Evolutionary conservation across 2,888 invertebrate genomes (phyloP).

Genomic region (Helobdella robusta): DNA sequence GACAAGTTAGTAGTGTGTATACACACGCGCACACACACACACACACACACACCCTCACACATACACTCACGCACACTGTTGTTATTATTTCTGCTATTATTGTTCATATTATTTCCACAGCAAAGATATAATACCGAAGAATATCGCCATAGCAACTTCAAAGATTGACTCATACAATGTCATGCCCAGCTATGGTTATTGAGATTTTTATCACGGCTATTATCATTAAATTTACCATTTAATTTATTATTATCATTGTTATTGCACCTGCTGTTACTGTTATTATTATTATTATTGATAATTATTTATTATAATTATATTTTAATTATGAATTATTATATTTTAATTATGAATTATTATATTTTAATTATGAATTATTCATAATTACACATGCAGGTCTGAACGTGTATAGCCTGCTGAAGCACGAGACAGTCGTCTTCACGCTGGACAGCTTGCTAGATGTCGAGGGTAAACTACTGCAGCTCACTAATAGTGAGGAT

Average conservation of each 20-base stretch:
- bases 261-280: not conserved
- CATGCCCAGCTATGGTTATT: constrained; percentile 73
- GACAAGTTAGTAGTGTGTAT: constrained; percentile 64
- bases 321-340: too few relatives aligned
- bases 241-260: not conserved
- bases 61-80: constrained; percentile 22
- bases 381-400: too few relatives aligned
- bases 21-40: not conserved
- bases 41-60: not conserved
- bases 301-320: too few relatives aligned
- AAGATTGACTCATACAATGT: constrained; percentile 72
- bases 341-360: not conserved
- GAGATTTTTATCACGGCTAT: not conserved
- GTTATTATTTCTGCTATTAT: not conserved
- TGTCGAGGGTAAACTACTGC: constrained; percentile 57
- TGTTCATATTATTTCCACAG: constrained; percentile 54
- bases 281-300: too few relatives aligned
- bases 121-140: constrained; percentile 73
- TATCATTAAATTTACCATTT: constrained; percentile 10
- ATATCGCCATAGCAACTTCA: constrained; percentile 73
- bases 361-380: constrained; percentile 25
- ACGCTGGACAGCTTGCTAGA: constrained; percentile 72
- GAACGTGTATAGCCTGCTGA: constrained; percentile 91
- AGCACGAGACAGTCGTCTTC: constrained; percentile 82
- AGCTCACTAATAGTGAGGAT: not conserved